These are phyloP conservation scores for Crambe crambe DNA, from an alignment of 37 sponge, comb jelly and placozoan genomes.

Conservation along the genomic window DNA sequence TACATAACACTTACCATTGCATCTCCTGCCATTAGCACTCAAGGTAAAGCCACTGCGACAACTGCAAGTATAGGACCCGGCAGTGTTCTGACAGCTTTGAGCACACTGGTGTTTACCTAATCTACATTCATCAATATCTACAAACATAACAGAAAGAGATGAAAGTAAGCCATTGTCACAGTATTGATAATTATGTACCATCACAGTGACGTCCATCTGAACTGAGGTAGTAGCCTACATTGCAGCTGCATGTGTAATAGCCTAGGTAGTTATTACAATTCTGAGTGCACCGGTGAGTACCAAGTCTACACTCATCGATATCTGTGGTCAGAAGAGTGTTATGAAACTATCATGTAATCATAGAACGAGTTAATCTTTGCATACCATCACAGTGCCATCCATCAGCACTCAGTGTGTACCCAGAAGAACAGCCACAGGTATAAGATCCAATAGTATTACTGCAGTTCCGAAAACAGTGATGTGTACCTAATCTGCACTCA, in stretches of 20 bases:
- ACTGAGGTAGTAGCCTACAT: no score
- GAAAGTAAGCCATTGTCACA: no score
- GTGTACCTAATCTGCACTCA: slow-evolving; percentile 32
- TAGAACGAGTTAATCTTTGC: no score
- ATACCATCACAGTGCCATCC: slow-evolving; percentile 21
- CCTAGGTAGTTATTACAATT: slow-evolving; percentile 36
- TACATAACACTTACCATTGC: background rate
- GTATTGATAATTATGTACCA: slow-evolving; percentile 13
- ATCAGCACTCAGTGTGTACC: slow-evolving; percentile 20
- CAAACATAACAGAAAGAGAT: no score
- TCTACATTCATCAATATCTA: slow-evolving; percentile 9
- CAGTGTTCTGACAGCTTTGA: background rate
- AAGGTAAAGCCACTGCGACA: background rate
- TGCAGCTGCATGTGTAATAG: no score
- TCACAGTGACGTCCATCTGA: no score
- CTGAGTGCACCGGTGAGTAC: slow-evolving; percentile 23
- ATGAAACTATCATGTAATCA: slow-evolving; percentile 17
- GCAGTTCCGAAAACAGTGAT: slow-evolving; percentile 41
- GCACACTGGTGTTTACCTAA: background rate
- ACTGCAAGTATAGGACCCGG: background rate
- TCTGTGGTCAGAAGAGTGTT: slow-evolving; percentile 20
- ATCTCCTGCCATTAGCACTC: background rate
- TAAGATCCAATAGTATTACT: slow-evolving; percentile 48
- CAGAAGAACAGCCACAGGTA: slow-evolving; percentile 40
- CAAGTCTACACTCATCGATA: no score